Evolutionary conservation across 2,113 vertebrate species (phyloP).

Genomic region (Pogonocichla stellata): DNA sequence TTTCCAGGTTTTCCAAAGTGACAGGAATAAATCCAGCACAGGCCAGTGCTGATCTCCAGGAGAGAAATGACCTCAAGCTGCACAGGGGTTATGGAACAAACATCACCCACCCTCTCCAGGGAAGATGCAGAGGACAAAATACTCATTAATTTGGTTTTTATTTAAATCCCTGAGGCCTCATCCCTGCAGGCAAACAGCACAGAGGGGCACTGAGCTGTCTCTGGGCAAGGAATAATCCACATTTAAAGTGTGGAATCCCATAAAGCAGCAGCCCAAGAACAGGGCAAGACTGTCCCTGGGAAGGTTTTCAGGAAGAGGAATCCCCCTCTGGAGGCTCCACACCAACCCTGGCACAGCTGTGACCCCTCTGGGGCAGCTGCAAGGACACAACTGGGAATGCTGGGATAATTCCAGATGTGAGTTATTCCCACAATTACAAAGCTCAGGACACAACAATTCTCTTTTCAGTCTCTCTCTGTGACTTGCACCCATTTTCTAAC

Average conservation of each 20-base stretch:
- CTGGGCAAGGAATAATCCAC: neutral
- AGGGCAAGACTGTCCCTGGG: rapidly evolving
- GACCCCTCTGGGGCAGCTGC: neutral
- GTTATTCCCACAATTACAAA: rapidly evolving
- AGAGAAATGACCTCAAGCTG: neutral
- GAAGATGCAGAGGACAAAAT: neutral
- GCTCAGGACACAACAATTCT: neutral
- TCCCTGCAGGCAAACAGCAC: neutral
- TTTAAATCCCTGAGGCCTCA: neutral
- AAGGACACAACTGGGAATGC: rapidly evolving
- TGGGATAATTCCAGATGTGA: rapidly evolving
- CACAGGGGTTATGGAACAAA: neutral
- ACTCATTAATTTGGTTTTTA: neutral
- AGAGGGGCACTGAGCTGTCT: neutral
- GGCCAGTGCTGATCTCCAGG: neutral
- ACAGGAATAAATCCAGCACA: neutral
- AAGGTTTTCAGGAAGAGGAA: neutral
- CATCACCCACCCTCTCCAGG: neutral
- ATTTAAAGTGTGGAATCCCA: neutral
- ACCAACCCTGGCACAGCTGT: too few species aligned
- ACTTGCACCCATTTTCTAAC: neutral
- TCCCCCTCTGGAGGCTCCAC: rapidly evolving
- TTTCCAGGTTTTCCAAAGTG: neutral
- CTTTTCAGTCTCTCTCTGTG: neutral
- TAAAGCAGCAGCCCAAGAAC: neutral